A percentile compares a stretch with the other conserved stretches of the same genome.
Evolutionary conservation across 2,888 invertebrate species (phyloP).

Genomic region (Acronicta alni): DNA sequence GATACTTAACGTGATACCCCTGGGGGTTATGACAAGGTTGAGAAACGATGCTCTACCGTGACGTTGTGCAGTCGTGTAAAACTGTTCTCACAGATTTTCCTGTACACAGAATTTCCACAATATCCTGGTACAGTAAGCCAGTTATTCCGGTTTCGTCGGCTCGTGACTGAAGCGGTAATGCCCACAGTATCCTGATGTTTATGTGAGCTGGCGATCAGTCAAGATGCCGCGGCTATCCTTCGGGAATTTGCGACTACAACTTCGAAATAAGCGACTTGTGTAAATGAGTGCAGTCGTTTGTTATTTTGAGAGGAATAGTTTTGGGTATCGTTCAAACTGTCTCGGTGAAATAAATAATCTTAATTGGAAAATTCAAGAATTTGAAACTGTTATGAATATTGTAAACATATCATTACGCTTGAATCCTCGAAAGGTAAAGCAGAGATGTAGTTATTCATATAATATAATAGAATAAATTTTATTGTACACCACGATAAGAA

Average conservation of each 20-base stretch:
- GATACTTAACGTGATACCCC: too few species aligned
- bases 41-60: too few species aligned
- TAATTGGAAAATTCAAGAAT: too few species aligned
- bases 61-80: slow-evolving; percentile 1
- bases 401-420: too few species aligned
- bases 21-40: too few species aligned
- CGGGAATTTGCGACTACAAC: slow-evolving; percentile 16
- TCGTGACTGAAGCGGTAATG: slow-evolving; percentile 46
- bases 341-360: too few species aligned
- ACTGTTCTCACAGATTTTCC: slow-evolving; percentile 17
- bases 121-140: slow-evolving; percentile 4
- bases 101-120: slow-evolving; percentile 3
- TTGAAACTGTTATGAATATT: too few species aligned
- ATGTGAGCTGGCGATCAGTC: slow-evolving; percentile 54
- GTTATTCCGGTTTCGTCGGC: slow-evolving; percentile 13
- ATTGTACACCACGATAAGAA: too few species aligned
- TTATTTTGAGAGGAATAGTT: slow-evolving; percentile 5
- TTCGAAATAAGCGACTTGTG: slow-evolving; percentile 13
- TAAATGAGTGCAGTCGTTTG: slow-evolving; percentile 9
- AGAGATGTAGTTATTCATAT: too few species aligned
- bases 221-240: slow-evolving; percentile 33
- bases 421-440: too few species aligned
- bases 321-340: too few species aligned
- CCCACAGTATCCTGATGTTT: slow-evolving; percentile 46
- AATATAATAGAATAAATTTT: too few species aligned